Evolutionary conservation across 1,140 invertebrate species (phyloP).

Genomic region (Apis dorsata): DNA sequence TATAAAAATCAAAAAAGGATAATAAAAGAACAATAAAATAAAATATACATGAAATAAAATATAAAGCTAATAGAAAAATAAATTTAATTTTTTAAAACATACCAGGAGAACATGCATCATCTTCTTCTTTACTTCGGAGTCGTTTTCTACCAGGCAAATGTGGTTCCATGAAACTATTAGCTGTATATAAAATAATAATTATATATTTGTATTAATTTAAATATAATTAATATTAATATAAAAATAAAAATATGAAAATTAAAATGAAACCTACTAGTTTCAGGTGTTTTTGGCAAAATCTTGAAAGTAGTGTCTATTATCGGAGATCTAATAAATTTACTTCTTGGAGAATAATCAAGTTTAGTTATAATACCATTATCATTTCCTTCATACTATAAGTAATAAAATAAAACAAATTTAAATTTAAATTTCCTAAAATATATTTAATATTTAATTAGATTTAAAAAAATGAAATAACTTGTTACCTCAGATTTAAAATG

Average conservation of each 20-base stretch:
- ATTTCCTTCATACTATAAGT: constrained; percentile 39
- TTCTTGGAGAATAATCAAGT: constrained; percentile 72
- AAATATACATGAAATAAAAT: no score
- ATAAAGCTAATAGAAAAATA: neutral
- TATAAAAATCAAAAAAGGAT: neutral
- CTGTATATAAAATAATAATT: constrained; percentile 7
- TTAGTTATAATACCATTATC: constrained; percentile 70
- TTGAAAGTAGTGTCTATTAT: constrained; percentile 37
- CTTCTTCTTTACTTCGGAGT: constrained; percentile 74
- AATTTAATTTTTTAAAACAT: constrained; percentile 47
- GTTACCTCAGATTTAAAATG: constrained; percentile 63
- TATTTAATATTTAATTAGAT: neutral
- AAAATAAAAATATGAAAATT: neutral
- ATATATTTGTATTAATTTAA: neutral
- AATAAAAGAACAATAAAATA: no score
- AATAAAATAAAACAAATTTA: constrained; percentile 22
- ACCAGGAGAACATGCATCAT: constrained; percentile 78
- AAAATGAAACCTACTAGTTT: constrained; percentile 44
- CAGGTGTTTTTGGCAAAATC: constrained; percentile 57
- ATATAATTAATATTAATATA: neutral
- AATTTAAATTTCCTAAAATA: neutral
- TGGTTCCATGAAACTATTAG: constrained; percentile 69
- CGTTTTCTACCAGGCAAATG: constrained; percentile 74
- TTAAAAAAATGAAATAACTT: neutral
- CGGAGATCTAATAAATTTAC: constrained; percentile 52